These are phyloP conservation scores for Frankliniella intonsa DNA, from an alignment of 2,888 invertebrate genomes.

Conservation along the genomic window DNA sequence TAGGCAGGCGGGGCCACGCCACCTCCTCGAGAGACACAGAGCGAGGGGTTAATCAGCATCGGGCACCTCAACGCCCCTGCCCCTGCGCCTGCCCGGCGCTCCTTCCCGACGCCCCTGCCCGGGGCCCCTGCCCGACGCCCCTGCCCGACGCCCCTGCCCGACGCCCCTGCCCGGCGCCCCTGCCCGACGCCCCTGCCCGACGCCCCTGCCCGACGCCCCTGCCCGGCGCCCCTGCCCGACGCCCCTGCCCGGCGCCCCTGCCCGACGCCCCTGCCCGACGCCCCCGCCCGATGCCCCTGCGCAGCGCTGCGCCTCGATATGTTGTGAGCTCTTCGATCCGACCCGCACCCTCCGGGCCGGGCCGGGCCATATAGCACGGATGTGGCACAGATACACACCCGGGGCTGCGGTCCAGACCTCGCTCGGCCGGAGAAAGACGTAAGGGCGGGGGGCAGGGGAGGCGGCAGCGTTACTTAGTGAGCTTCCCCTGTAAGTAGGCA, in stretches of 20 bases:
- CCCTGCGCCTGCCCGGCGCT: neutral
- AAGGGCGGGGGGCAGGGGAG: neutral
- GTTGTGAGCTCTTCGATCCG: slow-evolving; percentile 1
- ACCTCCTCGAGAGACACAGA: neutral
- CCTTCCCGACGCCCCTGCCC: neutral
- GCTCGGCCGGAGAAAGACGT: neutral
- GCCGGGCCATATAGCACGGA: slow-evolving; percentile 11
- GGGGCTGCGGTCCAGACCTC: neutral
- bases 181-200: neutral
- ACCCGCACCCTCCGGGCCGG: neutral
- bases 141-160: neutral
- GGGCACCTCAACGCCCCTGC: neutral
- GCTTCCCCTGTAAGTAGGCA: slow-evolving; percentile 1
- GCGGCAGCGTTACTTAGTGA: slow-evolving; percentile 15
- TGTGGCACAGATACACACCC: neutral
- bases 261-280: neutral
- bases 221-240: neutral
- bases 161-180: neutral
- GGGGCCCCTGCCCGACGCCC: neutral
- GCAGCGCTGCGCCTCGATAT: neutral
- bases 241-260: neutral
- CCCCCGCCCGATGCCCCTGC: too few species aligned
- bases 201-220: neutral
- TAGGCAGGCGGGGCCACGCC: neutral
- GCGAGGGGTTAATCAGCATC: neutral